Conservation (phyloP, 2,797 vertebrate species). For the Ispidina picta region DNA sequence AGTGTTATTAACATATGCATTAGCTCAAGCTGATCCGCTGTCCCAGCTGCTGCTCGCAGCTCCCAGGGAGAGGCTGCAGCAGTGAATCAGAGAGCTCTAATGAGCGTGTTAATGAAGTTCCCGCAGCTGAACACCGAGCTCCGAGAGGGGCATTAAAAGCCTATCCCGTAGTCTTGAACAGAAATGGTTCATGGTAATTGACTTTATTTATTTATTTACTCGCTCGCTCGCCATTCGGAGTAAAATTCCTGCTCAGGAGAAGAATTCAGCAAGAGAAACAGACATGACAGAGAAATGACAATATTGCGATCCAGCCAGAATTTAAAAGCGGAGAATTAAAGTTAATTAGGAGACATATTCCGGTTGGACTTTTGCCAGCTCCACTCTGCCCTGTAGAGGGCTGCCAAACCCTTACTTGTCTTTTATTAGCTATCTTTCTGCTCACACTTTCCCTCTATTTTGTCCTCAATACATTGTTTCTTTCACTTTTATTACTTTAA, state of each 20-base stretch:
- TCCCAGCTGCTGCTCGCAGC: constrained; percentile 44
- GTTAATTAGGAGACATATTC: constrained; percentile 49
- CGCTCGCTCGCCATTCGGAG: accelerated
- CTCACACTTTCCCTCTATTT: background rate
- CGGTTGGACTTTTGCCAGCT: constrained; percentile 14
- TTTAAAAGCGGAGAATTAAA: background rate
- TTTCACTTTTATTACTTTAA: constrained; percentile 38
- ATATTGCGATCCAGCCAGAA: background rate
- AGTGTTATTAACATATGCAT: constrained; percentile 70
- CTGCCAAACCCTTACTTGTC: constrained; percentile 4
- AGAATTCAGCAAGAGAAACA: background rate
- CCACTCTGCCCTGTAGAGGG: constrained; percentile 8
- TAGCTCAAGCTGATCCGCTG: constrained; percentile 37
- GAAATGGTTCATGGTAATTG: background rate
- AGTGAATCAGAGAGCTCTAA: constrained; percentile 68
- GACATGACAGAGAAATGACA: background rate
- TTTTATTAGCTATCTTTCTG: background rate
- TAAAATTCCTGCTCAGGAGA: background rate
- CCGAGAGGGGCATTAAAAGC: constrained; percentile 48
- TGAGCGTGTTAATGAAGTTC: constrained; percentile 76
- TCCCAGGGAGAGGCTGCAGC: constrained; percentile 48
- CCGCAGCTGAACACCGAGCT: constrained; percentile 27
- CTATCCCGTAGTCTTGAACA: background rate
- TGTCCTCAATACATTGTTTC: constrained; percentile 33
- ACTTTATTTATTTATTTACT: constrained; percentile 10